Conservation (phyloP, 2,797 vertebrate genomes). For the Mycteria americana region DNA sequence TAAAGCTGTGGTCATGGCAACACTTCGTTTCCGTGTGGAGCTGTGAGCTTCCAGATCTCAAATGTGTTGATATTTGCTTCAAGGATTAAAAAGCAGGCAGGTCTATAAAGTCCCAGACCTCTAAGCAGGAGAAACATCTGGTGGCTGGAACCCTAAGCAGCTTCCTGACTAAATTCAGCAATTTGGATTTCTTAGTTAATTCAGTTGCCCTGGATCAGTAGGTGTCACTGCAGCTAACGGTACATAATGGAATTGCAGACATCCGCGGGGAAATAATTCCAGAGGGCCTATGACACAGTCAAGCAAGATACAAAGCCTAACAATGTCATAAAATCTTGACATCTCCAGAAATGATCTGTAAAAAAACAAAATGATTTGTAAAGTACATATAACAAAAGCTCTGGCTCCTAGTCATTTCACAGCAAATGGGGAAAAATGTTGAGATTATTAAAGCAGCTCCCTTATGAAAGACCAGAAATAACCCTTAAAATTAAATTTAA, state of each 20-base stretch:
- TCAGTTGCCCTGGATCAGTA: constrained; percentile 40
- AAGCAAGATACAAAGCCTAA: constrained; percentile 18
- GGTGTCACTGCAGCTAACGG: constrained; percentile 43
- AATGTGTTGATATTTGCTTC: constrained; percentile 75
- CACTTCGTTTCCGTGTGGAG: constrained; percentile 41
- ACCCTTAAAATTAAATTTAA: constrained; percentile 72
- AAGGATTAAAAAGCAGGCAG: constrained; percentile 71
- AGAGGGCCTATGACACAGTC: background rate
- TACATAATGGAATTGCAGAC: constrained; percentile 41
- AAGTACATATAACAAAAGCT: constrained; percentile 41
- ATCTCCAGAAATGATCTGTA: constrained; percentile 14
- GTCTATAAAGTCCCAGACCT: constrained; percentile 55
- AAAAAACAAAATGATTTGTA: constrained; percentile 13
- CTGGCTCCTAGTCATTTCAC: constrained; percentile 33
- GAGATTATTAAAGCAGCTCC: constrained; percentile 57
- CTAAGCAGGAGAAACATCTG: constrained; percentile 71
- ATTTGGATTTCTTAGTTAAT: constrained; percentile 65
- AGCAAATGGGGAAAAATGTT: constrained; percentile 41
- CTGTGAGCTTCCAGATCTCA: constrained; percentile 60
- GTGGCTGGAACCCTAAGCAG: constrained; percentile 48
- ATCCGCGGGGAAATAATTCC: constrained; percentile 30
- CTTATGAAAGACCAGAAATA: constrained; percentile 41
- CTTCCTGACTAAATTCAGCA: constrained; percentile 41
- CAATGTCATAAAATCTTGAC: constrained; percentile 30
- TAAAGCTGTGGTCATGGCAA: constrained; percentile 67